Percentiles rank a stretch among this genome's conserved stretches.
These are phyloP conservation scores for Selene dorsalis DNA, from an alignment of 2,797 vertebrate species.

Conservation along the genomic window DNA sequence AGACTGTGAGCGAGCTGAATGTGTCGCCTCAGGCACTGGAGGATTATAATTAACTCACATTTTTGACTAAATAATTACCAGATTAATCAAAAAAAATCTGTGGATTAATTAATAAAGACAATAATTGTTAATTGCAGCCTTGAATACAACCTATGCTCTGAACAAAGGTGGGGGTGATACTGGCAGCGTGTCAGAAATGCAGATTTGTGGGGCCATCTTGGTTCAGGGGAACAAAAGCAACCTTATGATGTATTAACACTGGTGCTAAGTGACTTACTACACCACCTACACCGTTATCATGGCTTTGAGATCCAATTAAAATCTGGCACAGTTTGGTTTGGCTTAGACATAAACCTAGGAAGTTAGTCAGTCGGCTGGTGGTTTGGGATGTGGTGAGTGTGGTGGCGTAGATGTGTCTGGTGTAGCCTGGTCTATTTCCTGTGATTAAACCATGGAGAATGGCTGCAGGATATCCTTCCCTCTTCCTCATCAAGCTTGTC, in stretches of 20 bases:
- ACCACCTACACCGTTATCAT: conserved; percentile 16
- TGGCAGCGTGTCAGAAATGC: not conserved
- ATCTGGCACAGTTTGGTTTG: conserved; percentile 31
- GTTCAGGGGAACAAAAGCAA: conserved; percentile 8
- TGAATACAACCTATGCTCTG: not conserved
- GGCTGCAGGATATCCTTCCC: conserved; percentile 76
- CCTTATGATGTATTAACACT: not conserved
- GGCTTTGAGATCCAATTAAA: conserved; percentile 27
- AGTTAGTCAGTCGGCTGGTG: conserved; percentile 50
- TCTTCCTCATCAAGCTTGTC: conserved; percentile 61
- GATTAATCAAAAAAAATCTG: conserved; percentile 2
- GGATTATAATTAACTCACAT: conserved; percentile 15
- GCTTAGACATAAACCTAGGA: conserved; percentile 42
- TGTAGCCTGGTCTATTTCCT: conserved; percentile 70
- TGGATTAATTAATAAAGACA: conserved; percentile 6
- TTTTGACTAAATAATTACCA: not conserved
- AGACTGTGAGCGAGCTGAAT: not conserved
- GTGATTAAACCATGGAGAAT: conserved; percentile 80
- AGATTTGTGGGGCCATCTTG: conserved; percentile 4
- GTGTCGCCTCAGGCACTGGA: not conserved
- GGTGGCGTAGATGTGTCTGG: conserved; percentile 66
- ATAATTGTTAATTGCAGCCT: not conserved
- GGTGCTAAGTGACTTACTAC: conserved; percentile 31
- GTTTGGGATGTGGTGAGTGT: conserved; percentile 74
- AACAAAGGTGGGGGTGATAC: not conserved